Conservation (phyloP, 64 coral and sea anemone genomes). For the Stylophora pistillata region DNA sequence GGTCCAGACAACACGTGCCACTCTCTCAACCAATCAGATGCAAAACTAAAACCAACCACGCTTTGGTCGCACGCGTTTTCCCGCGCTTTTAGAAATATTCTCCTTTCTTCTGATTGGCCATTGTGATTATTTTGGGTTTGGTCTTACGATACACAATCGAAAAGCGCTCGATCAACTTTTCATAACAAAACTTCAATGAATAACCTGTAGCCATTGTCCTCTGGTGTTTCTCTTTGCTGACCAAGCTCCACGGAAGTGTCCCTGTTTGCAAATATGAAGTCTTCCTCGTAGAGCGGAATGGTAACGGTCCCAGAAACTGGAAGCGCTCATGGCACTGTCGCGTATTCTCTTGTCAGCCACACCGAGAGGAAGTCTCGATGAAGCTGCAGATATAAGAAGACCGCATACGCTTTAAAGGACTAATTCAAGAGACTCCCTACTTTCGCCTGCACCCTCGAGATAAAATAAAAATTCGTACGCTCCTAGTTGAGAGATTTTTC, state of each 20-base stretch:
- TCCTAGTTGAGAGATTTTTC: too few species aligned
- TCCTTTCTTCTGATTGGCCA: too few species aligned
- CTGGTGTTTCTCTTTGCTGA: constrained; percentile 20
- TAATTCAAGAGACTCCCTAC: too few species aligned
- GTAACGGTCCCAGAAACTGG: constrained; percentile 10
- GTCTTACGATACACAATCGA: neutral
- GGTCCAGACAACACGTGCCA: too few species aligned
- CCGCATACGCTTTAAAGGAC: neutral
- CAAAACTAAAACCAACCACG: too few species aligned
- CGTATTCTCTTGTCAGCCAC: constrained; percentile 22
- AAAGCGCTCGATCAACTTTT: neutral
- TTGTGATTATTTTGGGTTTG: too few species aligned
- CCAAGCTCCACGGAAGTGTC: constrained; percentile 32
- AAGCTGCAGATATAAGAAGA: neutral
- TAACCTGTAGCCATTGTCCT: constrained; percentile 51
- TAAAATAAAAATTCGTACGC: too few species aligned
- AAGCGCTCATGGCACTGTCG: constrained; percentile 26
- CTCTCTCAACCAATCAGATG: too few species aligned
- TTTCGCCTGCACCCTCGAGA: too few species aligned
- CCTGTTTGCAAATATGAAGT: constrained; percentile 26
- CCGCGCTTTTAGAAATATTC: too few species aligned
- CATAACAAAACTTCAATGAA: too few species aligned
- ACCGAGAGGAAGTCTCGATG: constrained; percentile 27
- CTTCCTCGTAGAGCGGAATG: constrained; percentile 10
- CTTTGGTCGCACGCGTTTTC: too few species aligned